Base-by-base conservation (phyloP, 2,888 invertebrate species). In the Troides aeacus region DNA sequence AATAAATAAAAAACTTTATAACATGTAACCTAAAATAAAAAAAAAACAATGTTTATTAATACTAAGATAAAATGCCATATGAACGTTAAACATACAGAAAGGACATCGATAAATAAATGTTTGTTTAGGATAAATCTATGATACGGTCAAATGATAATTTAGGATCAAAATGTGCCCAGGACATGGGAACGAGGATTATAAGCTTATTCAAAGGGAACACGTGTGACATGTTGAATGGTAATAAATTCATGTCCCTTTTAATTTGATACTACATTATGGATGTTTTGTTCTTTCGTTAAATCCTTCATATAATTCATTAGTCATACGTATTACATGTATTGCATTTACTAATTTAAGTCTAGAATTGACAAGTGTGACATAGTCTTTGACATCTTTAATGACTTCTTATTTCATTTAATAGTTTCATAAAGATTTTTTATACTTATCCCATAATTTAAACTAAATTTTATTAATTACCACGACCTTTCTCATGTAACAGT, bases 81-180 rank as follows among this genome's bases (percentile, higher is more conserved):
- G 42, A 24, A 23, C 50, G 59, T 56, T 62, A 21, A 65, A 66
- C 69, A 68, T 39, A 69, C 68, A 46, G 64, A 30, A 56, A 46
- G 59, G 57, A 62, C 56, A 70, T 71, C 59, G 68, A 71, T 71
- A 64, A 69, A 66, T 56, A 68, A 68, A 68, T 68, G 63, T 71
- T 72, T 71, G 68, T 73, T 71, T 64, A 68, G 72, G 72, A 70
- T 30, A 39, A 62, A 30, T 59, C 64, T 64, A 58, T 60, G 63
- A 68, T 36, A 64, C 64, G 69, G 46, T 66, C 58, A 62, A 39
- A 72, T 69, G 62, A 65, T 69, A 66, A 70, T 72, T 68, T 68
- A 68, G 70, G 63, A 62, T 62, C 65, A 50, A 68, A 61, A 56
- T 68, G 68, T 72, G 70, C 61, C 66, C 70, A 42, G 63, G 59